phyloP scores from a whole-genome alignment of 2,113 vertebrate species.

The Platichthys flesus region DNA sequence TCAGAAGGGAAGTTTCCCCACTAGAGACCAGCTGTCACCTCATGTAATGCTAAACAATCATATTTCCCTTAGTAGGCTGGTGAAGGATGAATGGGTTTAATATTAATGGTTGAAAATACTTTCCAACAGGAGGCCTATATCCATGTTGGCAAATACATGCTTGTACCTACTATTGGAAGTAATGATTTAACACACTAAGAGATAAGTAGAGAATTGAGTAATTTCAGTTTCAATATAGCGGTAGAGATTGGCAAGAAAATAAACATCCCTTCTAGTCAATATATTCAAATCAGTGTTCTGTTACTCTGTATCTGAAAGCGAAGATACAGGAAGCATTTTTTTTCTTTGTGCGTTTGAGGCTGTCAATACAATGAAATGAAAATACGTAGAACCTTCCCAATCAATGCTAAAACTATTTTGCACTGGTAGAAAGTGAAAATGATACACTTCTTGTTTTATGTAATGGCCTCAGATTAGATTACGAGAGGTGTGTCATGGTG shows the following conservation, averaged over 20 bases:
- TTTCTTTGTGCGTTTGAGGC: too few species aligned
- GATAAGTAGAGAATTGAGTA: neutral
- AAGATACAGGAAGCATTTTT: neutral
- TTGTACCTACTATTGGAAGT: neutral
- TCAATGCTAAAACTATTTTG: neutral
- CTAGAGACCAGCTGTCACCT: conserved; percentile 17
- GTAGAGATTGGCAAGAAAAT: neutral
- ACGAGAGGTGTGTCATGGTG: neutral
- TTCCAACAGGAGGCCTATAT: neutral
- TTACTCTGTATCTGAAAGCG: neutral
- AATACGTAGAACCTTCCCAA: too few species aligned
- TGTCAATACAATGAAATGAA: too few species aligned
- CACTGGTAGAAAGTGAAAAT: too few species aligned
- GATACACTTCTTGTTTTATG: too few species aligned
- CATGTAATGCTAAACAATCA: neutral
- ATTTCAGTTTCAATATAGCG: neutral
- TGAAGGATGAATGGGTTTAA: conserved; percentile 12
- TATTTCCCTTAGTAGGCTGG: neutral
- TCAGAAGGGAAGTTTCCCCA: conserved; percentile 5
- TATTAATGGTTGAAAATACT: conserved; percentile 6
- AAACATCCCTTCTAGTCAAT: neutral
- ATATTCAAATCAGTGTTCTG: too few species aligned
- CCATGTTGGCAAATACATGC: neutral
- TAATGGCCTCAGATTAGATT: too few species aligned
- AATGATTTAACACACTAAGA: neutral